A percentile compares a stretch with the other conserved stretches of the same genome.
These are phyloP conservation scores for Anolis apletophallus DNA, from an alignment of 2,797 vertebrate species.

Conservation along the genomic window DNA sequence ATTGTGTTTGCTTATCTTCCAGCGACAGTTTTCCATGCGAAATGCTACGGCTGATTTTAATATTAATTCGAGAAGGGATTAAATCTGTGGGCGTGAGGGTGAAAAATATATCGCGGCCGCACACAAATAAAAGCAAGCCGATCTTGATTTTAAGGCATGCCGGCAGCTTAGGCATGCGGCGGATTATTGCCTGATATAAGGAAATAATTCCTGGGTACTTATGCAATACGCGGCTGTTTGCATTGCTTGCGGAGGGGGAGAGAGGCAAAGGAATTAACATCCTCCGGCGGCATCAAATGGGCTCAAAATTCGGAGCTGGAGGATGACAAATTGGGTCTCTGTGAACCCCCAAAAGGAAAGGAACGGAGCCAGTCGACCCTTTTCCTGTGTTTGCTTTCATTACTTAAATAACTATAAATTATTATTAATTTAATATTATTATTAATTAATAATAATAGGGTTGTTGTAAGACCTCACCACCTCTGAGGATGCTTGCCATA, in stretches of 20 bases:
- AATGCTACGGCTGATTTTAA: background rate
- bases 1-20: too few species aligned
- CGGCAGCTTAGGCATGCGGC: constrained; percentile 22
- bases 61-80: constrained; percentile 5
- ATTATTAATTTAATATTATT: too few species aligned
- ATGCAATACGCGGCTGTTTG: constrained; percentile 22
- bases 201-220: constrained; percentile 38
- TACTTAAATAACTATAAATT: too few species aligned
- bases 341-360: too few species aligned
- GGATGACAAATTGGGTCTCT: too few species aligned
- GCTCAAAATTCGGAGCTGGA: background rate
- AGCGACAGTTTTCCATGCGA: background rate
- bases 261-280: constrained; percentile 22
- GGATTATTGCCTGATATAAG: constrained; percentile 32
- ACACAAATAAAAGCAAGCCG: background rate
- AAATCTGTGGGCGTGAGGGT: background rate
- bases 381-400: too few species aligned
- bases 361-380: background rate
- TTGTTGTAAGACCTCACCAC: too few species aligned
- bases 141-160: constrained; percentile 2
- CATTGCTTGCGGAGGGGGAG: background rate
- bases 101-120: background rate
- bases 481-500: too few species aligned
- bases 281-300: constrained; percentile 17
- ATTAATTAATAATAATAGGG: too few species aligned